These are phyloP conservation scores for Camponotus fellah DNA, from an alignment of 2,888 invertebrate genomes.

Conservation along the genomic window DNA sequence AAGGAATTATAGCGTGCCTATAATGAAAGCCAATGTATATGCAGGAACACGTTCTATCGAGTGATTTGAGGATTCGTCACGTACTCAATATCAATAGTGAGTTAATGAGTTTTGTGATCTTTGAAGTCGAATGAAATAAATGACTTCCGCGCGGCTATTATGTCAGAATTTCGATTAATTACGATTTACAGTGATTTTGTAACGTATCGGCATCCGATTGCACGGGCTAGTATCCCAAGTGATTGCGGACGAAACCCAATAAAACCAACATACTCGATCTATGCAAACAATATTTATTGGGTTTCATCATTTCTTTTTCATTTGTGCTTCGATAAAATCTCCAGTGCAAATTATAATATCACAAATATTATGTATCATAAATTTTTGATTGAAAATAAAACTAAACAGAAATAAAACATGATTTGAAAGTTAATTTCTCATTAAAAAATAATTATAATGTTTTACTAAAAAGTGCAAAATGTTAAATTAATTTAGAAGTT, in stretches of 20 bases:
- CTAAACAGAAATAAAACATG: constrained; percentile 1
- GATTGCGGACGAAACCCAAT: constrained; percentile 4
- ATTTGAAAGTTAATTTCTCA: not conserved
- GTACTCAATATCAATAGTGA: constrained; percentile 54
- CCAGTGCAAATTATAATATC: not conserved
- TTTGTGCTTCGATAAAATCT: not conserved
- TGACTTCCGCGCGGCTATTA: constrained; percentile 2
- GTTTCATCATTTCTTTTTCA: not conserved
- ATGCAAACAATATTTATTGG: not conserved
- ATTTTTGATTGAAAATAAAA: constrained; percentile 1
- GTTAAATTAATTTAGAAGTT: not conserved
- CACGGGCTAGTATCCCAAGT: not conserved
- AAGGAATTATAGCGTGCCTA: constrained; percentile 1
- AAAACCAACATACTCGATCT: not conserved
- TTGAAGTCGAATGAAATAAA: constrained; percentile 32
- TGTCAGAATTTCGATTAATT: constrained; percentile 26
- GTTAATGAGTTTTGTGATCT: constrained; percentile 54
- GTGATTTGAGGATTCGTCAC: constrained; percentile 53
- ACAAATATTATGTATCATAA: not conserved
- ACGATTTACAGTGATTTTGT: constrained; percentile 1
- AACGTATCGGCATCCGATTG: not conserved
- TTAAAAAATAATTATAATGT: not conserved
- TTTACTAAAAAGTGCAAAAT: not conserved
- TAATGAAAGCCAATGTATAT: constrained; percentile 38
- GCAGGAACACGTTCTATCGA: constrained; percentile 38